Conservation (phyloP, 2,888 invertebrate species). For the Carabus problematicus region DNA sequence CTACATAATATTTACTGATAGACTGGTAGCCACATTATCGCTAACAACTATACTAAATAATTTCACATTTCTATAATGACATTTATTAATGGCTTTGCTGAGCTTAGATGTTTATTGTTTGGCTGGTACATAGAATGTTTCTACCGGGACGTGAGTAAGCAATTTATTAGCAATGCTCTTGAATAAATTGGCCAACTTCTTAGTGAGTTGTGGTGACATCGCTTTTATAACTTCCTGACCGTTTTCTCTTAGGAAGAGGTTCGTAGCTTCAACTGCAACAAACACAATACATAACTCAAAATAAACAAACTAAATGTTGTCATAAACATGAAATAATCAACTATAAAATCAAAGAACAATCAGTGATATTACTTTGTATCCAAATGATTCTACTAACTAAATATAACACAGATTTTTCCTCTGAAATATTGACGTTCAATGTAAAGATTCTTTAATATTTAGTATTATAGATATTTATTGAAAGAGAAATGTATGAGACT, state of each 20-base stretch:
- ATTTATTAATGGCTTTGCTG: no score
- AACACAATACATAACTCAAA: conserved; percentile 33
- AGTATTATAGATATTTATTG: background rate
- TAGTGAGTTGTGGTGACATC: conserved; percentile 73
- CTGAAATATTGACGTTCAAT: background rate
- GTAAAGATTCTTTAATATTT: no score
- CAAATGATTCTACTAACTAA: background rate
- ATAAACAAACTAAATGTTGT: background rate
- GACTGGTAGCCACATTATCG: background rate
- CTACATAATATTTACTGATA: background rate
- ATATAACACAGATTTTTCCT: background rate
- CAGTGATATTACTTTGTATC: background rate
- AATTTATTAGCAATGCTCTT: conserved; percentile 71
- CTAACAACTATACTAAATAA: conserved; percentile 18
- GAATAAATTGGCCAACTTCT: conserved; percentile 69
- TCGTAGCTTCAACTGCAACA: conserved; percentile 72
- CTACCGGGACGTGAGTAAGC: conserved; percentile 68
- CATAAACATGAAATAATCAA: background rate
- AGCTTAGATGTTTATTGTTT: conserved; percentile 30
- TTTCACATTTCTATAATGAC: no score
- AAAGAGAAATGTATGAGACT: background rate
- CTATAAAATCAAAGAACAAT: background rate
- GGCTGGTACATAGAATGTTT: conserved; percentile 64
- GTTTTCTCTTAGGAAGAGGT: conserved; percentile 73
- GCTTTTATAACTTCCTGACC: conserved; percentile 72